Evolutionary conservation across 1,140 invertebrate species (phyloP).

Genomic region (Neodiprion virginianus): DNA sequence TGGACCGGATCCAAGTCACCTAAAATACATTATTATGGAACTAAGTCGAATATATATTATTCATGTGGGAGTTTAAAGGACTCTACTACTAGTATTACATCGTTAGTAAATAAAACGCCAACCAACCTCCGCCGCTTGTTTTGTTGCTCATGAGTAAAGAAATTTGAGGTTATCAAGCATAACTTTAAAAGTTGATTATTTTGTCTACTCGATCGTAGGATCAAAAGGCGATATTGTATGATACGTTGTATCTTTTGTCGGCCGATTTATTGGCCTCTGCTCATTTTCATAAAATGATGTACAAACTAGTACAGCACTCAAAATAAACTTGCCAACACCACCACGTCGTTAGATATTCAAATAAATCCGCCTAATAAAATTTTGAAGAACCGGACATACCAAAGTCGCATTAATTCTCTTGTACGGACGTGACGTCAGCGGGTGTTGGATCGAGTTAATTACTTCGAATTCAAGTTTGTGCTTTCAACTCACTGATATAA

Average conservation of each 20-base stretch:
- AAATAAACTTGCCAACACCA: too few species aligned
- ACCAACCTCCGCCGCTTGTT: background rate
- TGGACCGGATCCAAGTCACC: constrained; percentile 71
- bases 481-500: too few species aligned
- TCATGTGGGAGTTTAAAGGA: background rate
- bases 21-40: constrained; percentile 18
- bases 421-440: background rate
- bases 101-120: too few species aligned
- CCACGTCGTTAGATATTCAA: too few species aligned
- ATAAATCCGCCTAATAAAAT: background rate
- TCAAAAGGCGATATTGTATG: too few species aligned
- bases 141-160: background rate
- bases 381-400: background rate
- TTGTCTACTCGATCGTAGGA: too few species aligned
- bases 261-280: too few species aligned
- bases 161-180: background rate
- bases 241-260: too few species aligned
- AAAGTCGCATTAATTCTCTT: background rate
- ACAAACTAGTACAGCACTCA: too few species aligned
- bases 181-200: too few species aligned
- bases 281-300: too few species aligned
- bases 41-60: background rate
- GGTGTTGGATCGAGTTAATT: background rate
- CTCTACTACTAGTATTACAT: too few species aligned
- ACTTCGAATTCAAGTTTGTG: background rate